Base-by-base conservation (phyloP, 2,888 invertebrate species). In the Erebia epiphron region DNA sequence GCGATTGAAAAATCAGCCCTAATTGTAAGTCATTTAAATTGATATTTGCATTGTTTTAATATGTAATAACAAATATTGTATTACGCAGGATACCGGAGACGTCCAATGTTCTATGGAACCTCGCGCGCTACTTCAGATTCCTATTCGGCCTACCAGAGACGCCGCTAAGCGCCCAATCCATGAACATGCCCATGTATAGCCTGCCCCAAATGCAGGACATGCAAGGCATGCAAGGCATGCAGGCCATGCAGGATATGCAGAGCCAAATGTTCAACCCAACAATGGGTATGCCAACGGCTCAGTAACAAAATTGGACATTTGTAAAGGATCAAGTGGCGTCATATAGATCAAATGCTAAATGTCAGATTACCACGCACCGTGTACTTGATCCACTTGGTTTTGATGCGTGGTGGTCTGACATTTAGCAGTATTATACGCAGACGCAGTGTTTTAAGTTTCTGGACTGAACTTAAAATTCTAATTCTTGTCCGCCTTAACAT, bases 51-150 rank as follows among this genome's bases (percentile, higher is more conserved):
- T 75, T 64, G 66, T 76, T 77, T 77, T 46, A 11, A 77, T 46
- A 11, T 46, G 46, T 46, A 46, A 73, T 76, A 78, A 75, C 72
- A 52, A 72, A 75, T 78, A 64, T 80, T 78, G 72, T 79, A 74
- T 85, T 87, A 80, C 89, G 84, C 91, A 94, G 94, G 94, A 84
- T 89, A 85, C 89, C 93, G 89, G 91, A 88, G 92, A 88, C 93
- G 91, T 86, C 92, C 93, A 88, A 93, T 93, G 89, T 93, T 83
- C 82, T 94, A 92, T 90, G 92, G 92, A 87, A 88, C 88, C 83
- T 92, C 93, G 89, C 92, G 90, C 88, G 89, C 88, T 89, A 89
- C 93, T 88, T 91, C 93, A 91, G 86, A 89, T 77, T 86, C 89
- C 84, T 93, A 82, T 90, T 92, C 86, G 91, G 92, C 82, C 76